Percentiles rank a stretch among this genome's conserved stretches.
These are phyloP conservation scores for Hexactinellida sp. DNA, from an alignment of 37 sponge, comb jelly and placozoan genomes.

Conservation along the genomic window DNA sequence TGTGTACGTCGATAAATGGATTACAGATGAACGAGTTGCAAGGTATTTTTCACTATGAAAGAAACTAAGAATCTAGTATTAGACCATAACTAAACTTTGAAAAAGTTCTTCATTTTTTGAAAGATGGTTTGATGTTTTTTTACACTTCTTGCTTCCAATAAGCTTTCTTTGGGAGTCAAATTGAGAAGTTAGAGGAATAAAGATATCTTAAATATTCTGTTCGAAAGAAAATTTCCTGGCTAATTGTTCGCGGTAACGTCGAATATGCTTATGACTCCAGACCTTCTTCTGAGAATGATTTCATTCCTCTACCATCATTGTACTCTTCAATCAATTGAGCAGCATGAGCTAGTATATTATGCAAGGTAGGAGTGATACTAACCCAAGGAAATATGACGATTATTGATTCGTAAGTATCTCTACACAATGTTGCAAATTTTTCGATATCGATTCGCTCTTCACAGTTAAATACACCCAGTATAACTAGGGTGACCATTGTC, in stretches of 20 bases:
- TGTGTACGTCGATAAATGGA: too few relatives aligned
- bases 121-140: neutral
- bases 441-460: neutral
- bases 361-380: neutral
- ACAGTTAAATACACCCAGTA: neutral
- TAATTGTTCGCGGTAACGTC: neutral
- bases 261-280: neutral
- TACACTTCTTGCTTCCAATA: neutral
- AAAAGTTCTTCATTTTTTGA: neutral
- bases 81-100: neutral
- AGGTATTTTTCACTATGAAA: neutral
- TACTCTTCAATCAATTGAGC: neutral
- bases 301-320: neutral
- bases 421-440: neutral
- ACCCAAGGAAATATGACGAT: neutral
- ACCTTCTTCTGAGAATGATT: neutral
- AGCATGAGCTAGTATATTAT: neutral
- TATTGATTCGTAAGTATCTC: neutral
- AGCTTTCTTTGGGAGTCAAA: neutral
- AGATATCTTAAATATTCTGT: neutral
- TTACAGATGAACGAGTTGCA: too few relatives aligned
- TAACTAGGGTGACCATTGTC: too few relatives aligned
- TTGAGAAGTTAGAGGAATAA: neutral
- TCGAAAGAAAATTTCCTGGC: neutral
- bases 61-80: neutral